Base-by-base conservation (phyloP, 2,113 vertebrate genomes). In the Crotalus viridis region DNA sequence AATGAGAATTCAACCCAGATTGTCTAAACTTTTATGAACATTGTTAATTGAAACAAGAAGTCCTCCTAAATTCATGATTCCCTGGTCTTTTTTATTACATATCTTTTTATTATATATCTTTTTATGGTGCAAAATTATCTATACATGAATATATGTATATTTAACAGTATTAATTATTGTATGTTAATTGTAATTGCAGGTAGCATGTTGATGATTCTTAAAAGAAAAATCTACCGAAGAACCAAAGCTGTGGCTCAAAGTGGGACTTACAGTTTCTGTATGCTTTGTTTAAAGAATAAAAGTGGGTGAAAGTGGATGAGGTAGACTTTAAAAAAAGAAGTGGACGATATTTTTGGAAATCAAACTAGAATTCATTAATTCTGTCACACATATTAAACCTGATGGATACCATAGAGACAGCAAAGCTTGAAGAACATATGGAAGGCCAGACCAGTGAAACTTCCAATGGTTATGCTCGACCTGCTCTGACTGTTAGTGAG, bases 371-470 rank as follows among this genome's bases (percentile, higher is more conserved):
- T 88, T 39, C 15, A 51, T 52, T 94, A 91, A 96, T 96, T 81
- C 97, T 95, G 15, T 89, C 95, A 56, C 95, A 98, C 94, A 92
- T 94, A 28, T 92, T 96, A 94, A 95, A 93, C 92, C 91, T 96
- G 94, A 97, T 98, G 97, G 98, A 98, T 96, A 95, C 97, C 91
- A 96, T 98, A 95, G 95, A 97, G 95, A 97, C 98, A 43, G 98
- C 97, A 85, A 98, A 98, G 92, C 97, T 97, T 2, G 98, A 97
- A 92, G 97, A 98, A 10, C 97, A 97, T 87, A 97, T 97, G 96
- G 98, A 98, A 95, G 96, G 94, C 64, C 97, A 97, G n/a, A 94
- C 95, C 94, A 97, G 64, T 2, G 95, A 97, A 3, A 59, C 96
- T 48, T 91, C 97, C 12, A 97, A 94, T 91, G 95, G 97, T 90